Evolutionary conservation across 2,888 invertebrate genomes (phyloP).

Genomic region (Drosophila acutilabella): DNA sequence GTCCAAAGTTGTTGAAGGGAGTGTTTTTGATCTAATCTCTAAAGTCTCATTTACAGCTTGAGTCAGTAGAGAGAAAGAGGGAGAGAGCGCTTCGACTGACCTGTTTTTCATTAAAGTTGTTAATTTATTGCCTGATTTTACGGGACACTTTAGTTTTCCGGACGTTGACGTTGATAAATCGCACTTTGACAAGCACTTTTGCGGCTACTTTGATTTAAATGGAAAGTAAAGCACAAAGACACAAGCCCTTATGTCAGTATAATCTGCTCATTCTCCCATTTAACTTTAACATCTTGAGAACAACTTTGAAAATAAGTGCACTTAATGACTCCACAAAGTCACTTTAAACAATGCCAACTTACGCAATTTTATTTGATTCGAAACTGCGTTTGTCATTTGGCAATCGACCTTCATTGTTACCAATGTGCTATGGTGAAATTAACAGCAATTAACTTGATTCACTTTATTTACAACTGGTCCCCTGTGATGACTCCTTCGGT

Average conservation of each 20-base stretch:
- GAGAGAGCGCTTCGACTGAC: slow-evolving; percentile 16
- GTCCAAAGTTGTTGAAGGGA: slow-evolving; percentile 2
- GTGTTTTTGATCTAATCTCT: slow-evolving; percentile 6
- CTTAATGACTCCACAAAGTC: slow-evolving; percentile 35
- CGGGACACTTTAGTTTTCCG: slow-evolving; percentile 4
- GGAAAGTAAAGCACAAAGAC: slow-evolving; percentile 17
- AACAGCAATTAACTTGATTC: slow-evolving; percentile 79
- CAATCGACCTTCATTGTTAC: slow-evolving; percentile 64
- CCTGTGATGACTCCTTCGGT: slow-evolving; percentile 10
- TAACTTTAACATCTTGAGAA: slow-evolving; percentile 10
- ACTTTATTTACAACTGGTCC: slow-evolving; percentile 51
- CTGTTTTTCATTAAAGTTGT: slow-evolving; percentile 19
- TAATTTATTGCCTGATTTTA: slow-evolving; percentile 31
- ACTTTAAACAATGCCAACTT: slow-evolving; percentile 51
- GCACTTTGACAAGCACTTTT: slow-evolving; percentile 37
- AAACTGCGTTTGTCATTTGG: not conserved
- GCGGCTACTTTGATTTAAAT: slow-evolving; percentile 31
- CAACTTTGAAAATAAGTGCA: slow-evolving; percentile 33
- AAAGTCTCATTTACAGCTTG: not conserved
- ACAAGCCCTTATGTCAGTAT: slow-evolving; percentile 2
- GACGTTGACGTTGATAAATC: slow-evolving; percentile 52
- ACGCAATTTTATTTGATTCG: slow-evolving; percentile 74
- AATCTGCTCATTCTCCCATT: not conserved
- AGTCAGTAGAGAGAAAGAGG: not conserved
- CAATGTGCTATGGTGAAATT: slow-evolving; percentile 76